phyloP scores from a whole-genome alignment of 2,888 invertebrate species.

The Capitulum mitella region DNA sequence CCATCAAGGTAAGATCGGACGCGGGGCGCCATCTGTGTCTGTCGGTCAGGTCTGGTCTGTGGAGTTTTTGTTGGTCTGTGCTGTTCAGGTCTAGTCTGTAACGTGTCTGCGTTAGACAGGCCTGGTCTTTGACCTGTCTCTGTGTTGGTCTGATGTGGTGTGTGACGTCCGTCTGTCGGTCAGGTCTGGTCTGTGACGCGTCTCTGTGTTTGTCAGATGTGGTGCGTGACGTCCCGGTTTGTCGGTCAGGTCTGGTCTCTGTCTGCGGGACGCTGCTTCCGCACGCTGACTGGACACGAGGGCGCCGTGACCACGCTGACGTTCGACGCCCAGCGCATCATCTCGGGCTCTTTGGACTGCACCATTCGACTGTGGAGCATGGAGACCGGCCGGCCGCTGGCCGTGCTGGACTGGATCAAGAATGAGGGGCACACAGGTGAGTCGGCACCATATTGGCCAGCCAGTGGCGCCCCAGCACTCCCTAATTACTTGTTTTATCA shows the following conservation, averaged over 20 bases:
- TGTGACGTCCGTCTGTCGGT: too few relatives aligned
- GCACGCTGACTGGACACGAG: constrained; percentile 47
- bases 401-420: constrained; percentile 50
- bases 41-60: too few relatives aligned
- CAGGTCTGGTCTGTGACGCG: too few relatives aligned
- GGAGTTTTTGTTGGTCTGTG: too few relatives aligned
- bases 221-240: too few relatives aligned
- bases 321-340: constrained; percentile 45
- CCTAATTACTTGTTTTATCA: too few relatives aligned
- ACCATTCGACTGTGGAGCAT: constrained; percentile 49
- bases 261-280: constrained; percentile 43
- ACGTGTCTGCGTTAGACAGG: background rate
- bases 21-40: background rate
- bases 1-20: constrained; percentile 45
- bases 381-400: constrained; percentile 44
- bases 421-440: constrained; percentile 51
- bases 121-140: background rate
- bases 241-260: constrained; percentile 46
- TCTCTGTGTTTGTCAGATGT: too few relatives aligned
- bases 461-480: too few relatives aligned
- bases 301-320: constrained; percentile 50
- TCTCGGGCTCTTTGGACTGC: constrained; percentile 49
- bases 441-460: too few relatives aligned
- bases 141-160: background rate
- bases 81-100: too few relatives aligned